Evolutionary conservation across 2,797 vertebrate genomes (phyloP).

Genomic region (Crenuchus spilurus): DNA sequence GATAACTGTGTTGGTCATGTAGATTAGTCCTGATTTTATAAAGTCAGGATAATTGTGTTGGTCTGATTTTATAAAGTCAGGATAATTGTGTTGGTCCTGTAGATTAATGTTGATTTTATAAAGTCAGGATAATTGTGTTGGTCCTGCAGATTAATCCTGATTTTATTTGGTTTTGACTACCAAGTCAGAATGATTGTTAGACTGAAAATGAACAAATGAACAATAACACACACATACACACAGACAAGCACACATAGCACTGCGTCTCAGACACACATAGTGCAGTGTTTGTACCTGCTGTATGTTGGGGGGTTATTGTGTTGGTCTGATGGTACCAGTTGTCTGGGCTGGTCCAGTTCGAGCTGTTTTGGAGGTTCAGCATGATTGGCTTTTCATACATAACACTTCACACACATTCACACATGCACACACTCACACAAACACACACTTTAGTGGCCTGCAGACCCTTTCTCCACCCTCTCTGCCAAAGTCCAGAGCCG

Average conservation of each 20-base stretch:
- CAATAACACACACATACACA: not conserved
- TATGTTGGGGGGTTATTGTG: constrained; percentile 60
- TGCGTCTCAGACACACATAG: not conserved
- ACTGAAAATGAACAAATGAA: too few species aligned
- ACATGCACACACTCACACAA: not conserved
- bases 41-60: too few species aligned
- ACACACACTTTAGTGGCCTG: not conserved
- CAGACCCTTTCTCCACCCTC: not conserved
- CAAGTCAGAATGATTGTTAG: too few species aligned
- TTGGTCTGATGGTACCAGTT: constrained; percentile 71
- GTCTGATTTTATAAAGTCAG: too few species aligned
- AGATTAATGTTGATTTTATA: too few species aligned
- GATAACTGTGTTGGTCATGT: too few species aligned
- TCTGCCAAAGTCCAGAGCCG: not conserved
- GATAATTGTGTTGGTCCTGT: too few species aligned
- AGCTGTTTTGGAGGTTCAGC: constrained; percentile 70
- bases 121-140: too few species aligned
- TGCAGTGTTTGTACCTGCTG: constrained; percentile 33
- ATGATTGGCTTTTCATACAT: constrained; percentile 70
- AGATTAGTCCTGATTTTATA: too few species aligned
- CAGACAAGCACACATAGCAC: not conserved
- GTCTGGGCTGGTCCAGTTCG: constrained; percentile 66
- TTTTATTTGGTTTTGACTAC: too few species aligned
- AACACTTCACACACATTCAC: constrained; percentile 44
- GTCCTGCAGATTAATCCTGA: too few species aligned